Base-by-base conservation (phyloP, 2,113 vertebrate species). In the Hemiprocne comata region DNA sequence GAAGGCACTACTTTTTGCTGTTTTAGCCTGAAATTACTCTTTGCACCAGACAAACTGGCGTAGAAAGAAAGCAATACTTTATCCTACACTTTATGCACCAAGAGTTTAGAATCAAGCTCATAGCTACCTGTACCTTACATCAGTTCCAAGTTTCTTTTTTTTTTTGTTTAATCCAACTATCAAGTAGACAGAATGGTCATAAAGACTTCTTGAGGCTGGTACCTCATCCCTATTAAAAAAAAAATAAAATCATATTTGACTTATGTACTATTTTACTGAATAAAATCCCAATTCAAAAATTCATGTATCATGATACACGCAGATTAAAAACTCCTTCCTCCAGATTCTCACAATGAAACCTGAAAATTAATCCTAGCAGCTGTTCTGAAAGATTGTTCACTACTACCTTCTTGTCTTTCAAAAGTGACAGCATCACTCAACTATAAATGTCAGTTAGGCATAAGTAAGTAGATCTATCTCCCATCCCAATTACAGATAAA, bases 191-290 rank as follows among this genome's bases (percentile, higher is more conserved):
- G 31, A 78, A 57, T 0, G 0, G 67, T 53, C 20, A 57, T 24
- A 73, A 66, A 51, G 42, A 33, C 11, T 74, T 55, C 13, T 26
- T 44, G 34, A 66, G 33, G 29, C 8, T 55, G 24, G 18, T 50
- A 51, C 6, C 3, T 67, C 0, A 1, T 38, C 5, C 7, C 0
- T 29, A 11, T 46, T 17, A 21, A 31, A 6, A 4, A 44, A 21
- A 15, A 33, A 19, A 11, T 33, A 20, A 7, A 36, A 5, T 9
- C 21, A 2, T 34, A 25, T 31, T 19, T 36, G 2, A n/a, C 6
- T 65, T 19, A 28, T 13, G 7, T 20, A 26, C 7, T 60, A 3
- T 70, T 93, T 87, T 29, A 13, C 17, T 40, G 29, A 83, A 64
- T 71, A 40, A 71, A 5, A 11, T 64, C 21, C 57, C 40, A 9